Evolutionary conservation across 64 coral and sea anemone species (phyloP).

Genomic region (Dendrophyllia cribrosa): DNA sequence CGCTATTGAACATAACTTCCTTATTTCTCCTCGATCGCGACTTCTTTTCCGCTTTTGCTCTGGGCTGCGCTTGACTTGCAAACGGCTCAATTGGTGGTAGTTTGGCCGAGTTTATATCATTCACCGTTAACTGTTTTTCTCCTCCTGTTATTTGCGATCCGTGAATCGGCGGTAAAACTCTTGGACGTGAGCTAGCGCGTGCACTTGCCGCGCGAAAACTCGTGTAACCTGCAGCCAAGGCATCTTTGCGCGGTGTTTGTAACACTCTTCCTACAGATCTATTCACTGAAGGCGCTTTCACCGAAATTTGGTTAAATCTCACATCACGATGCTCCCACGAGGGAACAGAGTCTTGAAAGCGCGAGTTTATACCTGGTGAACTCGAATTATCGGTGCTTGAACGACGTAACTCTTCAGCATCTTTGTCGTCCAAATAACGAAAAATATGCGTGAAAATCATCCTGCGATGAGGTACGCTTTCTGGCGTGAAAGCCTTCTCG

Average conservation of each 20-base stretch:
- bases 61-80: not conserved
- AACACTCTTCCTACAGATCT: not conserved
- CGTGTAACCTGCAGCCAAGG: not conserved
- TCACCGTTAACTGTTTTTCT: not conserved
- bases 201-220: not conserved
- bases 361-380: not conserved
- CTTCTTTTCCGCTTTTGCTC: not conserved
- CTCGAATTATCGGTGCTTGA: not conserved
- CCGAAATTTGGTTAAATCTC: not conserved
- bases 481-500: not conserved
- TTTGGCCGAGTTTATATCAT: not conserved
- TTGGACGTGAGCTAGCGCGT: not conserved
- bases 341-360: not conserved
- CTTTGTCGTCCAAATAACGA: constrained; percentile 45
- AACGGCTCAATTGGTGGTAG: constrained; percentile 6
- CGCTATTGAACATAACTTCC: not conserved
- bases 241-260: not conserved
- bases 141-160: not conserved
- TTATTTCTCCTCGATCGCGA: not conserved
- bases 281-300: not conserved
- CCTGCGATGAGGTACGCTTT: not conserved
- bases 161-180: constrained; percentile 20
- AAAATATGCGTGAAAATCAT: constrained; percentile 56
- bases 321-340: not conserved
- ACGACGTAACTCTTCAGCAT: not conserved